phyloP scores from a whole-genome alignment of 2,888 invertebrate species.

The Limnephilus auricula region DNA sequence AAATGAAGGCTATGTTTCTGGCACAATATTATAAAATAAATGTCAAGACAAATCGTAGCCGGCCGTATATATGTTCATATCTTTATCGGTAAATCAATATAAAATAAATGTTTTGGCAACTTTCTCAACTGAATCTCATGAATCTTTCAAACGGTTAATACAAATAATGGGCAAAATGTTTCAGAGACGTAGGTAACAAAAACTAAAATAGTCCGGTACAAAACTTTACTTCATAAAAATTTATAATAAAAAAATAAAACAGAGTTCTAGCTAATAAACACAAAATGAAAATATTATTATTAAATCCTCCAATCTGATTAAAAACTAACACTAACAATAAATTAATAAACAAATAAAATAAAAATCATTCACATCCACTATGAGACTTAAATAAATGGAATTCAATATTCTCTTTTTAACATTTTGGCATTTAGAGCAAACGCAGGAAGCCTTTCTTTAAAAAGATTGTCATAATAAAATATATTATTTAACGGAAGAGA shows the following conservation, averaged over 20 bases:
- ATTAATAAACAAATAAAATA: neutral
- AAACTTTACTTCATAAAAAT: neutral
- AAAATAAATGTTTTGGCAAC: neutral
- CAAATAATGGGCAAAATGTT: neutral
- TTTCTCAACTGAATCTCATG: neutral
- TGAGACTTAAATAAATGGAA: neutral
- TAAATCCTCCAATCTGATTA: neutral
- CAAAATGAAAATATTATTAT: neutral
- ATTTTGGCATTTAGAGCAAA: neutral
- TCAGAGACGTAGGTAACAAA: neutral
- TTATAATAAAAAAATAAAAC: neutral
- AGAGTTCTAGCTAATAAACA: neutral
- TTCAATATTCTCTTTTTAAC: neutral
- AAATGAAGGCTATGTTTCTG: neutral
- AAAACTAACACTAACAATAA: neutral
- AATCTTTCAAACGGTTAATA: neutral
- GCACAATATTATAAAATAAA: neutral
- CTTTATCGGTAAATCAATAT: neutral
- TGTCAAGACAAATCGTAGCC: neutral
- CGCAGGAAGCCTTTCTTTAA: neutral
- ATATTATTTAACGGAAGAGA: neutral
- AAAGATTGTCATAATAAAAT: neutral
- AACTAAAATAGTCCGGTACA: neutral
- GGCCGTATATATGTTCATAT: neutral
- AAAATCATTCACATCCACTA: neutral